Conservation (phyloP, 2,888 invertebrate species). For the Chymomyza procnemis region DNA sequence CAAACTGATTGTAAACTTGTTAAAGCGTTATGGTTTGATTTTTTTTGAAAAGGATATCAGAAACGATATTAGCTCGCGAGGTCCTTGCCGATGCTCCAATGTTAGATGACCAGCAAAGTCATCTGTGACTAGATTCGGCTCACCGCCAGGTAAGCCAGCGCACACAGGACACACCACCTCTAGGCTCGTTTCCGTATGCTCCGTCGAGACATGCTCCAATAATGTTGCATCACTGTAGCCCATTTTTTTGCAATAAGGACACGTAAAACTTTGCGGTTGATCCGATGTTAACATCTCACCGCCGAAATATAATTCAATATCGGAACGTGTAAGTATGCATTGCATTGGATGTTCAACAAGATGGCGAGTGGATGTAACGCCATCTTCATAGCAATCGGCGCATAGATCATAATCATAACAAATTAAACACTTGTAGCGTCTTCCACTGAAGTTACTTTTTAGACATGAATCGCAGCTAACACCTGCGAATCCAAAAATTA, state of each 20-base stretch:
- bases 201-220: slow-evolving; percentile 93
- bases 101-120: slow-evolving; percentile 98
- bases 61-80: slow-evolving; percentile 94
- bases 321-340: slow-evolving; percentile 97
- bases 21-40: not conserved
- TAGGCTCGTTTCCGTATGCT: slow-evolving; percentile 93
- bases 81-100: slow-evolving; percentile 93
- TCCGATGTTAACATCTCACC: slow-evolving; percentile 94
- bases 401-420: slow-evolving; percentile 99
- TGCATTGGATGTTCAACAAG: slow-evolving; percentile 99
- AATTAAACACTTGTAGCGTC: slow-evolving; percentile 98
- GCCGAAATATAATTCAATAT: slow-evolving; percentile 97
- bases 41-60: slow-evolving; percentile 84
- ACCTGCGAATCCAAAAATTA: slow-evolving; percentile 81
- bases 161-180: slow-evolving; percentile 99
- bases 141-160: slow-evolving; percentile 96
- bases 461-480: slow-evolving; percentile 99
- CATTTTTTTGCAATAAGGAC: slow-evolving; percentile 98
- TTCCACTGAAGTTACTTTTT: slow-evolving; percentile 97
- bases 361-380: slow-evolving; percentile 94
- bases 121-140: slow-evolving; percentile 98
- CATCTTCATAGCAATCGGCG: slow-evolving; percentile 95
- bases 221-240: slow-evolving; percentile 95
- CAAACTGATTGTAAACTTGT: not conserved
- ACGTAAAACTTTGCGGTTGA: slow-evolving; percentile 97